Evolutionary conservation across 2,797 vertebrate genomes (phyloP), one percentile per base, ranked within the genome.

Genomic region (Falco novaeseelandiae): DNA sequence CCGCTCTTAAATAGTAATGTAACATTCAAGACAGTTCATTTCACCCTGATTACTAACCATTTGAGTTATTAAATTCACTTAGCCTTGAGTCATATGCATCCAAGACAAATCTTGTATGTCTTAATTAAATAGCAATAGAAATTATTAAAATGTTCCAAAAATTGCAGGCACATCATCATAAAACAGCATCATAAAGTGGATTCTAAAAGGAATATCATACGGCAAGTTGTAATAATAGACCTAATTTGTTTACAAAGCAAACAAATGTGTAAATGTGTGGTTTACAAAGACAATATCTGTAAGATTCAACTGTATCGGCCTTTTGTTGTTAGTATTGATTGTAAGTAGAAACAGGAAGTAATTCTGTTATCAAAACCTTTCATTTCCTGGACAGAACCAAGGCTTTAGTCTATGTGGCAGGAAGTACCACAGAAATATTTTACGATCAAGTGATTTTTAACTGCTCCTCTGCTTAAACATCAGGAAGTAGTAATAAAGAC

Each of bases 41-140:
- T 97, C 89, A 95, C 77, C 63, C 74, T 81, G 51, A 65, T 69
- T 94, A 93, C 77, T 91, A 95, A 83, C 72, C 67, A 81, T 90
- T 44, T 91, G 42, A 95, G 79, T 63, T 94, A 94, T 90, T 93
- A 91, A 94, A 95, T 81, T 90, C 71, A 95, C 36, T 71, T 91
- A 90, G 87, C 78, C 71, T 96, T 82, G 66, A 90, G 76, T 61
- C 55, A 81, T 19, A 55, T 20, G 42, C 81, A 95, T 67, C 83
- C 57, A 87, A 95, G 83, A 93, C 69, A 93, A 89, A 71, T 52
- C 58, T 73, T 77, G 26, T 46, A n/a, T 26, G 89, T 80, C 85
- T 94, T 87, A 96, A 73, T 96, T 83, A 84, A 95, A 87, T 74
- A 79, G 79, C 85, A 89, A 86, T 26, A 95, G 83, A 95, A 89